Evolutionary conservation across 2,797 vertebrate genomes (phyloP).

Genomic region (Tenualosa ilisha): DNA sequence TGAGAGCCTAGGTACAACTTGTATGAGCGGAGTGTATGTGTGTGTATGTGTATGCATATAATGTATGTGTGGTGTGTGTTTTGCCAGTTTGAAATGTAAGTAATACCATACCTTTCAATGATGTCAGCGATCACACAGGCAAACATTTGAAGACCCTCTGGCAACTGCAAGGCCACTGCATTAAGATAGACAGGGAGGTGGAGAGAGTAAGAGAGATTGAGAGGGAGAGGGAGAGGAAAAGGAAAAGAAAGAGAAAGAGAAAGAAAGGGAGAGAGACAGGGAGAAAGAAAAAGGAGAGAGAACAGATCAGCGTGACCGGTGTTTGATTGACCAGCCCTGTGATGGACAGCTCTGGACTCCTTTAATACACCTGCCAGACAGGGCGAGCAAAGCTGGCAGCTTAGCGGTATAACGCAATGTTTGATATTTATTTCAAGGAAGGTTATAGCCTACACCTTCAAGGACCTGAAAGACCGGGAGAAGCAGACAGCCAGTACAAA

Average conservation of each 20-base stretch:
- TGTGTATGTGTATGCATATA: neutral
- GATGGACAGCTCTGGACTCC: slow-evolving; percentile 10
- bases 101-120: slow-evolving; percentile 84
- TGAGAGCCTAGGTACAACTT: neutral
- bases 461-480: neutral
- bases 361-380: slow-evolving; percentile 17
- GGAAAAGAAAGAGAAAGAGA: neutral
- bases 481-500: neutral
- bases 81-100: neutral
- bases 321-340: slow-evolving; percentile 3
- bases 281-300: neutral
- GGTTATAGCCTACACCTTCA: neutral
- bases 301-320: neutral
- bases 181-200: slow-evolving; percentile 46
- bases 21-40: neutral
- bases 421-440: slow-evolving; percentile 8
- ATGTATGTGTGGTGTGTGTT: neutral
- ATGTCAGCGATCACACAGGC: slow-evolving; percentile 94
- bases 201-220: neutral
- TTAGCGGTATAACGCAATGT: neutral
- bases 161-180: slow-evolving; percentile 97
- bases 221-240: neutral
- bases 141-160: slow-evolving; percentile 96
- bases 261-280: neutral
- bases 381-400: slow-evolving; percentile 17